Percentiles rank a stretch among this genome's conserved stretches.
These are phyloP conservation scores for Leucophenga maculata DNA, from an alignment of 2,888 invertebrate species.

Conservation along the genomic window DNA sequence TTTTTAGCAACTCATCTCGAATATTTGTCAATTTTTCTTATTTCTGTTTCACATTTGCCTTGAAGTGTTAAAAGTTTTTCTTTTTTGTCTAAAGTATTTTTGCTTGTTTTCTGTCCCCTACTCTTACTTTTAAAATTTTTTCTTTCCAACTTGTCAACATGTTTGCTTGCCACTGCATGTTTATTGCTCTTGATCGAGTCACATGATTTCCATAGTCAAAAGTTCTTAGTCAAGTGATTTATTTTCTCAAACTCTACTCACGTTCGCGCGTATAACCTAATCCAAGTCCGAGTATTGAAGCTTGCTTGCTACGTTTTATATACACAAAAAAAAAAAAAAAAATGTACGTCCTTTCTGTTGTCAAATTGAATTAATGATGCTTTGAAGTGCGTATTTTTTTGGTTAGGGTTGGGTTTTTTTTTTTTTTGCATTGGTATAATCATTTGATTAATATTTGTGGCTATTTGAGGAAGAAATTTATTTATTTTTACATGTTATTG, in stretches of 20 bases:
- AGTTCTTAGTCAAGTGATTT: constrained; percentile 15
- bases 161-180: constrained; percentile 33
- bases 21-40: not conserved
- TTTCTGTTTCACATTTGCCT: not conserved
- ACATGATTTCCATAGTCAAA: constrained; percentile 20
- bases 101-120: not conserved
- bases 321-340: constrained; percentile 37
- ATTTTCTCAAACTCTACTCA: not conserved
- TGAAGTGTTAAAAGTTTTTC: not conserved
- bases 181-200: constrained; percentile 33
- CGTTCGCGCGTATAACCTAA: too few relatives aligned
- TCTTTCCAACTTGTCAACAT: constrained; percentile 8
- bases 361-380: constrained; percentile 60
- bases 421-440: constrained; percentile 54
- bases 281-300: too few relatives aligned
- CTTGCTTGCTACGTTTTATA: constrained; percentile 28
- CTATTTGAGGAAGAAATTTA: not conserved
- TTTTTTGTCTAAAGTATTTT: not conserved
- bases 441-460: constrained; percentile 56
- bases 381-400: constrained; percentile 15
- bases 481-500: constrained; percentile 7
- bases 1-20: constrained; percentile 11
- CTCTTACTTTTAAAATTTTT: not conserved
- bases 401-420: too few relatives aligned
- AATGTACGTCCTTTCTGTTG: constrained; percentile 49